These are phyloP conservation scores for Ormia ochracea DNA, from an alignment of 2,888 invertebrate genomes.

Conservation along the genomic window DNA sequence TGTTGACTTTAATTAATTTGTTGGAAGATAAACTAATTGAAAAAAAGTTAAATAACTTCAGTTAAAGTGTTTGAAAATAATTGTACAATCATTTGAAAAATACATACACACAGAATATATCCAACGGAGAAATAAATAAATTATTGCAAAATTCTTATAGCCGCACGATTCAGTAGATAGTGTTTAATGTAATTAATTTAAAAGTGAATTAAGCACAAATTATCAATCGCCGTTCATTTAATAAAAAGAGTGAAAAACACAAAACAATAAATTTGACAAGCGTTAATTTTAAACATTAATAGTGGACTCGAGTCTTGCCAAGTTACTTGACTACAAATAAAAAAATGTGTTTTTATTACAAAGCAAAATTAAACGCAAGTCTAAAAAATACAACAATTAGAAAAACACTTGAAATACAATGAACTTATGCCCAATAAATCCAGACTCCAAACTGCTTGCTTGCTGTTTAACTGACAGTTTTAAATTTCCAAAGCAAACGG, in stretches of 20 bases:
- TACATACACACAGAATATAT: background rate
- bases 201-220: constrained; percentile 54
- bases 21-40: constrained; percentile 47
- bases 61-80: constrained; percentile 16
- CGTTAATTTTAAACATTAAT: constrained; percentile 43
- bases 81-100: constrained; percentile 12
- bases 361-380: background rate
- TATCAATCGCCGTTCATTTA: constrained; percentile 28
- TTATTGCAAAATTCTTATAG: constrained; percentile 53
- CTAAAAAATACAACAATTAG: constrained; percentile 6
- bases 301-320: background rate
- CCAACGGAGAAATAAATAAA: constrained; percentile 3
- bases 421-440: constrained; percentile 33
- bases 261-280: constrained; percentile 53
- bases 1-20: constrained; percentile 42
- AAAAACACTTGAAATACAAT: constrained; percentile 25
- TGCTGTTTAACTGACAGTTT: constrained; percentile 35
- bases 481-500: background rate
- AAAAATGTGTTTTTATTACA: background rate
- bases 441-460: background rate
- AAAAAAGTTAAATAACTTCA: constrained; percentile 22
- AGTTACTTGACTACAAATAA: background rate
- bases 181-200: constrained; percentile 52
- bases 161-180: constrained; percentile 17
- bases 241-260: constrained; percentile 17